phyloP scores from a whole-genome alignment of 2,797 vertebrate species.

The Pachyuromys duprasi region DNA sequence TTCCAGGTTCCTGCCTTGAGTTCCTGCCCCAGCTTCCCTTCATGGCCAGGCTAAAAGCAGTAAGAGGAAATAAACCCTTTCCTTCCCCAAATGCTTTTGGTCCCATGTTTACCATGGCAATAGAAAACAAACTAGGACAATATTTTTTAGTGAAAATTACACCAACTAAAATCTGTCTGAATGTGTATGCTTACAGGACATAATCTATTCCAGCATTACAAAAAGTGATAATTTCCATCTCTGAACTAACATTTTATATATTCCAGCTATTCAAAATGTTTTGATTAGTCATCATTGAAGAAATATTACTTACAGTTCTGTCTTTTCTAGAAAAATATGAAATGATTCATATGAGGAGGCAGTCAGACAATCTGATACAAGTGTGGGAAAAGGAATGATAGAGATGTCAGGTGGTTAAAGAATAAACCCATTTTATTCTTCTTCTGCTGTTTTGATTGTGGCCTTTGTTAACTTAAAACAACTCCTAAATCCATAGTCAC shows the following conservation, averaged over 20 bases:
- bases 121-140: neutral
- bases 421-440: neutral
- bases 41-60: neutral
- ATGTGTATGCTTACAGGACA: neutral
- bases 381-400: neutral
- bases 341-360: conserved; percentile 26
- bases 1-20: neutral
- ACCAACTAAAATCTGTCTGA: neutral
- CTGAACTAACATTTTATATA: neutral
- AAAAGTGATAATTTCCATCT: neutral
- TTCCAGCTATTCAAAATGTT: neutral
- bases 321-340: conserved; percentile 32
- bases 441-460: neutral
- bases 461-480: neutral
- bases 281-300: neutral
- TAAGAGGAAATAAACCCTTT: neutral
- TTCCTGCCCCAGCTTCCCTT: neutral
- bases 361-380: neutral
- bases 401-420: neutral
- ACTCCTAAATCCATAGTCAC: neutral
- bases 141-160: neutral
- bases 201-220: neutral
- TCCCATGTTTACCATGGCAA: neutral
- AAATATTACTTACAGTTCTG: conserved; percentile 32
- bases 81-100: neutral